phyloP scores from a whole-genome alignment of 2,888 invertebrate genomes.

The Perdita meconis region DNA sequence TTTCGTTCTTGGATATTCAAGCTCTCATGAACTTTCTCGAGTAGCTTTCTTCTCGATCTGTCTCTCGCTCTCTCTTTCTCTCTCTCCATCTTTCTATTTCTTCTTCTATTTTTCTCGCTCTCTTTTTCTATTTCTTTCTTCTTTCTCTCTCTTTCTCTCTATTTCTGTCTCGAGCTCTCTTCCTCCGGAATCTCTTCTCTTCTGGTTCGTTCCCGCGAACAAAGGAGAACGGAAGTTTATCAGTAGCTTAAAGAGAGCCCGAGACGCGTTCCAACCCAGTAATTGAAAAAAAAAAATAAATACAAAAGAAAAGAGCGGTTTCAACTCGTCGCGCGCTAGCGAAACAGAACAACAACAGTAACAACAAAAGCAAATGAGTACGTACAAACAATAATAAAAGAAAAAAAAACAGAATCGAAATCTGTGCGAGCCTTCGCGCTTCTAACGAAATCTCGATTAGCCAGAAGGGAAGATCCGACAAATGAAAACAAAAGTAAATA shows the following conservation, averaged over 20 bases:
- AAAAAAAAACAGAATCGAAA: constrained; percentile 19
- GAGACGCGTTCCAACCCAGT: constrained; percentile 20
- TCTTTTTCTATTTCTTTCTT: constrained; percentile 21
- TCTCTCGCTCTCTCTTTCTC: too few species aligned
- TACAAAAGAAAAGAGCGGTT: constrained; percentile 19
- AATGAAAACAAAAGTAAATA: constrained; percentile 32
- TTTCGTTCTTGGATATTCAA: constrained; percentile 37
- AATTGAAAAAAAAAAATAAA: constrained; percentile 10
- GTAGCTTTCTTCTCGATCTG: constrained; percentile 15
- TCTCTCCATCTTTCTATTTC: too few species aligned
- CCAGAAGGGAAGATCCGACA: constrained; percentile 58
- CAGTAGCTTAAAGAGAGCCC: constrained; percentile 9
- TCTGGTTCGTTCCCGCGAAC: neutral
- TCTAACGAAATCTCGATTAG: constrained; percentile 51
- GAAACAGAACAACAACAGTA: constrained; percentile 39
- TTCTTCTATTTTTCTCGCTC: constrained; percentile 18
- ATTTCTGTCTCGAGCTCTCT: constrained; percentile 7
- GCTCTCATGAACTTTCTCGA: constrained; percentile 18
- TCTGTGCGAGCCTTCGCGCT: constrained; percentile 45
- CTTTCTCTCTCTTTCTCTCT: constrained; percentile 21
- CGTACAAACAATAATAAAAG: constrained; percentile 21
- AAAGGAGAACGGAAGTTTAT: neutral
- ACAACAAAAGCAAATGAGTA: constrained; percentile 33
- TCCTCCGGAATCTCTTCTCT: constrained; percentile 6
- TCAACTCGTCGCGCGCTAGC: constrained; percentile 42